Evolutionary conservation across 2,888 invertebrate genomes (phyloP), one percentile per base, ranked within the genome.

Genomic region (Melieria picta): DNA sequence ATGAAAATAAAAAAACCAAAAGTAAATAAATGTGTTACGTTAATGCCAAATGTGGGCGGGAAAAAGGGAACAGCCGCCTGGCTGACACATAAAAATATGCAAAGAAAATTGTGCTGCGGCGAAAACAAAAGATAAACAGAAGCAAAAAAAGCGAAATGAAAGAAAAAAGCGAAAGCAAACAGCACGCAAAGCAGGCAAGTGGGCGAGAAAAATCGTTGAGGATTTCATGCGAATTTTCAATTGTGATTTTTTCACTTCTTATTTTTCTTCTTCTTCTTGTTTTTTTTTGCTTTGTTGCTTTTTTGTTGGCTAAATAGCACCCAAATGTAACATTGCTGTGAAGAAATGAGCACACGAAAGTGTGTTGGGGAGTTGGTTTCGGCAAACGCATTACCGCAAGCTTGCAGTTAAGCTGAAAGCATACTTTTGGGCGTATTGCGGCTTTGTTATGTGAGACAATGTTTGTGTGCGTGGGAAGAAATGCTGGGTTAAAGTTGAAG

Each of bases 291-390:
- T 2, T 30, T 30, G 30, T 30, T 30, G 30, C 2, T 30, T 30
- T 30, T 60, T 60, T 60, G 42, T 43, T 60, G 30, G 45, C 60
- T 60, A 45, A 45, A 60, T 9, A 10, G 60, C 60, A 60, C 43
- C 45, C 60, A 60, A 60, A 60, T 60, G 60, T 43, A 60, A 60
- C 60, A 45, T 45, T 60, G 7, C n/a, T n/a, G 60, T 16, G n/a
- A 9, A 7, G 9, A 48, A 9, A 9, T 10, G 45, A 65, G 43
- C 30, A 42, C 4, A 61, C 7, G 7, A 61, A 42, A 16, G 42
- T 6, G 7, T 43, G 43, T 45, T 45, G 61, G 43, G 45, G 43
- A 42, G 45, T 6, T 11, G 13, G 11, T 52, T 52, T 52, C 11
- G 52, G 52, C 52, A 52, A 11, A 11, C 5, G 52, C 52, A 52